Evolutionary conservation across 1,140 invertebrate species (phyloP).

Genomic region (Drosophila kanapiae): DNA sequence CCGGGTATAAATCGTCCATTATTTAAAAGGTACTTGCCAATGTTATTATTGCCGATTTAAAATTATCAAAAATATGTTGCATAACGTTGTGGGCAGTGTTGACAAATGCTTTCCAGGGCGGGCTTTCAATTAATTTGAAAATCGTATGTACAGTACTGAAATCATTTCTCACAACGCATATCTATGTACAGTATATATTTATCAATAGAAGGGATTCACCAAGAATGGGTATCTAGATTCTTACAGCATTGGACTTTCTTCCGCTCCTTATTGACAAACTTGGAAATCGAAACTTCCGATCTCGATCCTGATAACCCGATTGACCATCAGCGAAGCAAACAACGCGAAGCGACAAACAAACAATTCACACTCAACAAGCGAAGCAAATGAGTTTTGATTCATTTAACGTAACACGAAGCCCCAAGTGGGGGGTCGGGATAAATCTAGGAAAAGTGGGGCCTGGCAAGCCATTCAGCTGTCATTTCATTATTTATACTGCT

Average conservation of each 20-base stretch:
- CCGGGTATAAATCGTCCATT: background rate
- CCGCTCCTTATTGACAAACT: too few species aligned
- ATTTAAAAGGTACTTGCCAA: too few species aligned
- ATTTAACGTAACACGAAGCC: slow-evolving; percentile 59
- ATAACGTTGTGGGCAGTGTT: too few species aligned
- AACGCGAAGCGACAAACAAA: slow-evolving; percentile 21
- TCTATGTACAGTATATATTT: too few species aligned
- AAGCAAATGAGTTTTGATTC: slow-evolving; percentile 75
- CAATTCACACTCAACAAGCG: slow-evolving; percentile 60
- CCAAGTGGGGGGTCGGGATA: background rate
- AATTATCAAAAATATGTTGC: background rate
- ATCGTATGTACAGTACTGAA: too few species aligned
- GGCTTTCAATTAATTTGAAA: too few species aligned
- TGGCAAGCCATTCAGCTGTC: slow-evolving; percentile 72
- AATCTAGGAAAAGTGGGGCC: slow-evolving; percentile 3
- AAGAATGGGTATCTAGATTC: too few species aligned
- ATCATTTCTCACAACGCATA: too few species aligned
- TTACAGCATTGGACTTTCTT: too few species aligned
- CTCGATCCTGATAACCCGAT: slow-evolving; percentile 25
- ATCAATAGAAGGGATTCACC: too few species aligned
- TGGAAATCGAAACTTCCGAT: slow-evolving; percentile 12
- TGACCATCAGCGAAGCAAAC: slow-evolving; percentile 48
- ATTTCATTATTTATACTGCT: slow-evolving; percentile 84
- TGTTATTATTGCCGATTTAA: background rate
- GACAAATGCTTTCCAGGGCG: too few species aligned